Evolutionary conservation across 92 coral and sea anemone species (phyloP).

Genomic region (Epizoanthus fatuus): DNA sequence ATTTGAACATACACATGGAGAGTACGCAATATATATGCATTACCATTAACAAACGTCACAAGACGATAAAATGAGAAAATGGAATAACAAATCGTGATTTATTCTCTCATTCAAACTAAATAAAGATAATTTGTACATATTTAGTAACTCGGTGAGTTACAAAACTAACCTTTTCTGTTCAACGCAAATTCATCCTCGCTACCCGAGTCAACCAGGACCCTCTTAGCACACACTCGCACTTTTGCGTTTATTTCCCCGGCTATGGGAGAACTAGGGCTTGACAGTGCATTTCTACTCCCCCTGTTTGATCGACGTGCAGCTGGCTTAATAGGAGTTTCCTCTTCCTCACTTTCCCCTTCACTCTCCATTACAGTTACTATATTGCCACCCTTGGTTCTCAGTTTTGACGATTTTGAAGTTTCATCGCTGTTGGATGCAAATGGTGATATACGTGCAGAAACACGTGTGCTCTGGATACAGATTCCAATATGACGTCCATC

Average conservation of each 20-base stretch:
- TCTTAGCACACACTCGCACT: not conserved
- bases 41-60: too few relatives aligned
- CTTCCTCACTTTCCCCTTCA: slow-evolving; percentile 76
- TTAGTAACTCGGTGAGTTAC: not conserved
- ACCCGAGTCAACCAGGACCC: slow-evolving; percentile 40
- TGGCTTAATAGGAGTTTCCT: slow-evolving; percentile 4
- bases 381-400: slow-evolving; percentile 70
- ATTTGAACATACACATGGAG: too few relatives aligned
- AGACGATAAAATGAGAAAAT: too few relatives aligned
- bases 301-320: slow-evolving; percentile 35
- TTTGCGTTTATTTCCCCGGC: not conserved
- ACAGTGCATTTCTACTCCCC: slow-evolving; percentile 44
- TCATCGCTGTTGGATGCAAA: not conserved
- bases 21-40: too few relatives aligned
- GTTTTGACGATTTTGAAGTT: slow-evolving; percentile 49
- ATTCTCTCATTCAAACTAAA: too few relatives aligned
- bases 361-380: slow-evolving; percentile 90
- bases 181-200: slow-evolving; percentile 90
- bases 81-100: too few relatives aligned
- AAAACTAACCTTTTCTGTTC: slow-evolving; percentile 61
- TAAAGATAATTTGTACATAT: too few relatives aligned
- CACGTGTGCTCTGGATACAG: not conserved
- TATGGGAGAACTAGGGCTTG: slow-evolving; percentile 65
- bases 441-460: not conserved
- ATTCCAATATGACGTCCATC: not conserved